Conservation (phyloP, 2,888 invertebrate species). For the Caenorhabditis wallacei region DNA sequence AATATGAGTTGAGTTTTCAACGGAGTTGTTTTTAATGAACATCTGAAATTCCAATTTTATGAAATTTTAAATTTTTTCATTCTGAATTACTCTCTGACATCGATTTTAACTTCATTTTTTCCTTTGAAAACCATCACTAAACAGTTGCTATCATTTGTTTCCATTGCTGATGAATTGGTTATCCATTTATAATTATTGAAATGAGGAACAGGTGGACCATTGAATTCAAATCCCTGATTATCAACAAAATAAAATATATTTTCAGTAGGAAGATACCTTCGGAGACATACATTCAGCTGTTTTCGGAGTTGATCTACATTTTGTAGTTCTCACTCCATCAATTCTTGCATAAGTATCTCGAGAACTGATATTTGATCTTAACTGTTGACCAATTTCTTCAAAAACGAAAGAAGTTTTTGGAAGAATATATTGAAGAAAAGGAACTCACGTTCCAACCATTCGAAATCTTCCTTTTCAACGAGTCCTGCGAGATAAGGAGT, state of each 20-base stretch:
- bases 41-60: constrained; percentile 15
- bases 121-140: constrained; percentile 23
- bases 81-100: constrained; percentile 3
- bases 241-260: neutral
- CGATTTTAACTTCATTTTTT: neutral
- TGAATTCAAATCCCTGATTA: constrained; percentile 40
- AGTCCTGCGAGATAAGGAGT: neutral
- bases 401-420: neutral
- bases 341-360: constrained; percentile 15
- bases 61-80: neutral
- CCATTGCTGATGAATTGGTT: constrained; percentile 18
- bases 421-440: neutral
- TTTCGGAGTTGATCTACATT: constrained; percentile 20
- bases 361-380: neutral
- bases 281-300: constrained; percentile 22
- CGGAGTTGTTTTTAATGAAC: neutral
- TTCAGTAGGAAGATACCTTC: neutral
- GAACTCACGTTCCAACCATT: neutral
- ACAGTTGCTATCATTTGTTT: constrained; percentile 21
- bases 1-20: neutral
- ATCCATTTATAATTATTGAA: constrained; percentile 38
- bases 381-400: neutral
- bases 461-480: neutral
- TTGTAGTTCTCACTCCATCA: constrained; percentile 1
- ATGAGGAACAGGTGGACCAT: neutral